Evolutionary conservation across 2,888 invertebrate species (phyloP).

Genomic region (Sicus ferrugineus): DNA sequence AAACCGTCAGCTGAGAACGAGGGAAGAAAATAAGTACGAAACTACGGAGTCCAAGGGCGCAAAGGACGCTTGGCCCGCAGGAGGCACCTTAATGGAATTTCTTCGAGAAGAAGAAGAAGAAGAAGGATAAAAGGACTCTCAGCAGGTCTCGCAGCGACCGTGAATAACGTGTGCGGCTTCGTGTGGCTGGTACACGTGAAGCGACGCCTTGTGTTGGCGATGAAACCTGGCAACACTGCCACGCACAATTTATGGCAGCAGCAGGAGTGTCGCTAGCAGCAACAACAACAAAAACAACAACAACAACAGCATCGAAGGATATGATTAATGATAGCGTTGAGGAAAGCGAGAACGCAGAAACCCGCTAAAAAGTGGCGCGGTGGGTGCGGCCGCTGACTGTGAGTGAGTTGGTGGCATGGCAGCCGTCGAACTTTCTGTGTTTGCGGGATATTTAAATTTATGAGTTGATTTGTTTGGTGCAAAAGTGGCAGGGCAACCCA

Average conservation of each 20-base stretch:
- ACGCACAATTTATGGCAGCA: constrained; percentile 25
- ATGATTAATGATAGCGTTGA: constrained; percentile 25
- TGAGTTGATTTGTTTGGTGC: constrained; percentile 13
- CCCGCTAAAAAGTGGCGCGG: neutral
- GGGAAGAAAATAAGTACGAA: too few species aligned
- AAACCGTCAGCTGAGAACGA: too few species aligned
- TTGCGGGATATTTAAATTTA: constrained; percentile 21
- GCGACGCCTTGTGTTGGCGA: too few species aligned
- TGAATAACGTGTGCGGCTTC: too few species aligned
- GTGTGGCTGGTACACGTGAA: neutral
- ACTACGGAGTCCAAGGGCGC: too few species aligned
- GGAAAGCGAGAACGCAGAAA: constrained; percentile 22
- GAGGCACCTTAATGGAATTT: neutral
- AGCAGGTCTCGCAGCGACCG: neutral
- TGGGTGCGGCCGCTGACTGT: neutral
- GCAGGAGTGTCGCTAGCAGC: constrained; percentile 33
- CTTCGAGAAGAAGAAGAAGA: neutral
- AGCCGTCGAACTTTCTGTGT: neutral
- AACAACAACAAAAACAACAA: constrained; percentile 33
- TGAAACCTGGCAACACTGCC: constrained; percentile 25
- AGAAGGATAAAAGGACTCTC: neutral
- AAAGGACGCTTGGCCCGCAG: too few species aligned
- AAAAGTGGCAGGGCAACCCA: neutral
- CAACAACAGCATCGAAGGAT: constrained; percentile 29
- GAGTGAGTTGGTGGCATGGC: neutral